Base-by-base conservation (phyloP, 2,888 invertebrate genomes). In the Leptopterna dolabrata region DNA sequence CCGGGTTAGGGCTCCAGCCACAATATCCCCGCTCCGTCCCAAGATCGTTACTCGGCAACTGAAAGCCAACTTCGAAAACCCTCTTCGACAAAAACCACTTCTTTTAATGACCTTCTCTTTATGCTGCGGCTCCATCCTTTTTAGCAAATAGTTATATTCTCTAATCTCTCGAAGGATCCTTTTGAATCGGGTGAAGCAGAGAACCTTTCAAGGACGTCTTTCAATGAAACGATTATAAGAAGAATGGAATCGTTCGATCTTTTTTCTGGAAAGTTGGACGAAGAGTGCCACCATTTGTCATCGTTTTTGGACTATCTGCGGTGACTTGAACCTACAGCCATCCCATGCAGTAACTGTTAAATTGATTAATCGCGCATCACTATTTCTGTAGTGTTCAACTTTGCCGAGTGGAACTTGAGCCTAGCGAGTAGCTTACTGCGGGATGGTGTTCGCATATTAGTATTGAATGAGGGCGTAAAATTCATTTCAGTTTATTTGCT, bases 21-120 rank as follows among this genome's bases (percentile, higher is more conserved):
- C 63, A 63, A 63, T 63, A 63, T 63, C 63, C 24, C 24, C 19
- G 24, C n/a, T 9, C 41, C 45, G 4, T 19, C 16, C 41, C 11
- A 14, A 19, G 78, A 78, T 78, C 78, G 78, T 78, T 78, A 78
- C 78, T 78, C 45, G n/a, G 45, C 19, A 45, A 45, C 78, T 78
- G 78, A 78, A 78, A 78, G 78, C 78, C 78, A 45, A 27, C 78
- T 24, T 24, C 63, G 24, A 7, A 36, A 63, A 4, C 63, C 24
- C 63, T 63, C 24, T 24, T 13, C 63, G 51, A 51, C 24, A 63
- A 24, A 63, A 63, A 63, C 63, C 63, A 63, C 63, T 63, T 63
- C 63, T 63, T 63, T 63, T 63, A 63, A 63, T 63, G 63, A 63
- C 63, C 63, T 63, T 27, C 24, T 24, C 63, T 27, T 24, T 63